Percentiles rank a stretch among this genome's conserved stretches.
These are phyloP conservation scores for Zeus faber DNA, from an alignment of 2,113 vertebrate species.

Conservation along the genomic window DNA sequence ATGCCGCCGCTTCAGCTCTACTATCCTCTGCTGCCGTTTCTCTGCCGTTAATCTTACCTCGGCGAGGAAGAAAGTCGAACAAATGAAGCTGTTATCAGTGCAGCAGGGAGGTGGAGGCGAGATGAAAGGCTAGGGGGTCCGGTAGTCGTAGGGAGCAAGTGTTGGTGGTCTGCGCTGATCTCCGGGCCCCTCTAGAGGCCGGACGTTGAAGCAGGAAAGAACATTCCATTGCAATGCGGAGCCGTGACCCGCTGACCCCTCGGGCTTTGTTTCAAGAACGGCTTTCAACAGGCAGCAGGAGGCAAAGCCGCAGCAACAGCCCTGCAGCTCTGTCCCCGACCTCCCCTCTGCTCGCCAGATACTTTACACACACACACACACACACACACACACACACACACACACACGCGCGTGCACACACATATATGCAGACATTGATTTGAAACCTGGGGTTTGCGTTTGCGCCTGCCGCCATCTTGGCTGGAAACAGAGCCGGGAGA, in stretches of 20 bases:
- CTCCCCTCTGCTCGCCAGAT: constrained; percentile 37
- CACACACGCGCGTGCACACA: constrained; percentile 27
- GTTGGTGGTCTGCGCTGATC: constrained; percentile 59
- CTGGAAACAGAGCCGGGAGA: no score
- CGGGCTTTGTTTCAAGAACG: constrained; percentile 59
- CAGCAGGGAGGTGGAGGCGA: constrained; percentile 29
- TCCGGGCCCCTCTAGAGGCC: constrained; percentile 52
- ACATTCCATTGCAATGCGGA: constrained; percentile 65
- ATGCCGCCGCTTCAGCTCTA: no score
- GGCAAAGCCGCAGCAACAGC: constrained; percentile 30
- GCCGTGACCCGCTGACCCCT: constrained; percentile 49
- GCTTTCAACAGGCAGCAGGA: constrained; percentile 52
- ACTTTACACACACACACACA: constrained; percentile 45
- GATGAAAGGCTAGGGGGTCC: no score
- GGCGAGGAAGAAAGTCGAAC: no score
- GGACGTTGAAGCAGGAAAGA: constrained; percentile 67
- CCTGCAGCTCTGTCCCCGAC: constrained; percentile 36
- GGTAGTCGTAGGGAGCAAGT: constrained; percentile 53
- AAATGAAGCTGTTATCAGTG: constrained; percentile 20
- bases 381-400: constrained; percentile 45
- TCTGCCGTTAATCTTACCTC: no score
- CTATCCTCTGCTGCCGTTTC: no score
- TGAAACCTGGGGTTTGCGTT: no score
- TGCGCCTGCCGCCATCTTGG: no score
- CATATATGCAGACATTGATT: background rate